phyloP scores from a whole-genome alignment of 2,888 invertebrate genomes.

The Polydrusus pterygomalis region DNA sequence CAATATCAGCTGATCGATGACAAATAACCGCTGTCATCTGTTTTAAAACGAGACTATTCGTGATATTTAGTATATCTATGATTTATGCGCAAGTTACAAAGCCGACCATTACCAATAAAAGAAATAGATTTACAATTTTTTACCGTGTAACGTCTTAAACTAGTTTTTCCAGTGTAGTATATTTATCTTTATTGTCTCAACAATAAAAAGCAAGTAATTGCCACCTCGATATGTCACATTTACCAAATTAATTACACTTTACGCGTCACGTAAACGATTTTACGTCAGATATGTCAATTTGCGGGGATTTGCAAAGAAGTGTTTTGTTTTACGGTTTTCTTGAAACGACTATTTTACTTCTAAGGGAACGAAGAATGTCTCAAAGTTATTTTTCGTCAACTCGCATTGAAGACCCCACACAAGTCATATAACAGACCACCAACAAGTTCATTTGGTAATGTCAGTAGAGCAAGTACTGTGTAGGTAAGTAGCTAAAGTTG shows the following conservation, averaged over 20 bases:
- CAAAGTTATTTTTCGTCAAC: constrained; percentile 45
- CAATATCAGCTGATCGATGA: too few species aligned
- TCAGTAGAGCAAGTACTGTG: constrained; percentile 29
- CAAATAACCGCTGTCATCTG: too few species aligned
- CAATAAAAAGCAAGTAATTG: constrained; percentile 18
- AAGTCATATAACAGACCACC: constrained; percentile 46
- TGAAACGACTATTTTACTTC: constrained; percentile 25
- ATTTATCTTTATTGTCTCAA: neutral
- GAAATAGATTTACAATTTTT: too few species aligned
- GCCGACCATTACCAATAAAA: too few species aligned
- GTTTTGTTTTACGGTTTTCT: constrained; percentile 38
- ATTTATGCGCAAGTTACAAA: too few species aligned
- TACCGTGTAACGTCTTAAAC: too few species aligned
- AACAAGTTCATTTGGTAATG: constrained; percentile 39
- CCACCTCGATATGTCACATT: neutral
- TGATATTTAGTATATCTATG: too few species aligned
- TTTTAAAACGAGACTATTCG: too few species aligned
- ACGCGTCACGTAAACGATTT: constrained; percentile 30
- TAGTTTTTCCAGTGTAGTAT: neutral
- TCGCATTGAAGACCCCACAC: constrained; percentile 46
- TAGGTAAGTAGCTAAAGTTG: too few species aligned
- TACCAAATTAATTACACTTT: constrained; percentile 33
- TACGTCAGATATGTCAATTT: constrained; percentile 35
- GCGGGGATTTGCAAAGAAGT: constrained; percentile 10
- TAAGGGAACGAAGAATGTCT: constrained; percentile 33